Evolutionary conservation across 2,113 vertebrate species (phyloP), one percentile per base, ranked within the genome.

Genomic region (Girardinichthys multiradiatus): DNA sequence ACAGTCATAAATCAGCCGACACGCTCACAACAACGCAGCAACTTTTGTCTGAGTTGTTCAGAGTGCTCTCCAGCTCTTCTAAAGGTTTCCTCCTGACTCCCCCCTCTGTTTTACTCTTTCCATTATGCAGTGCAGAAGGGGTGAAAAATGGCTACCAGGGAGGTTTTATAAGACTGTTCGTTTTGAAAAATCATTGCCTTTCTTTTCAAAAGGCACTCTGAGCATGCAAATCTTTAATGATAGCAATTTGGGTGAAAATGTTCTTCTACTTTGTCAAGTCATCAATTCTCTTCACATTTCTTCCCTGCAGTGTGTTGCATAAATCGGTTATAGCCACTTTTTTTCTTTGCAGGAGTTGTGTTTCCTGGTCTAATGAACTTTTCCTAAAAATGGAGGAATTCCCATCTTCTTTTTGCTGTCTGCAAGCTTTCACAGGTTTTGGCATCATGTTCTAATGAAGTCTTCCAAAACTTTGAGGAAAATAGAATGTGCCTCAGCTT

Each of bases 401-500:
- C 72, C 78, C 42, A 3, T 27, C 60, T 76, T 72, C 39, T 80
- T 76, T 66, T 77, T 33, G 29, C 72, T 58, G 30, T 82, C 85
- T 77, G 72, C 31, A 26, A 26, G 54, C 85, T 76, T 83, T 75
- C 64, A 71, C 71, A 71, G 80, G 70, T 64, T 70, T 74, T 90
- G 85, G 26, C 11, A 51, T 74, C 66, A 69, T 64, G 88, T 86
- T 84, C 63, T 72, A 83, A 82, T 54, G 88, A 88, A 75, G 28
- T 51, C 51, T 51, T 88, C 84, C 84, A 90, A 70, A 82, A 76
- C 81, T 84, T 77, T 62, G 68, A 75, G 74, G 75, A 76, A 79
- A 88, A 84, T 74, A 67, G 66, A 70, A 80, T 67, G 79, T 88
- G 87, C 90, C 51, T 82, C 85, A 90, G 90, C 76, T 84, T 78